Base-by-base conservation (phyloP, 2,888 invertebrate genomes). In the Drosophila incognita region DNA sequence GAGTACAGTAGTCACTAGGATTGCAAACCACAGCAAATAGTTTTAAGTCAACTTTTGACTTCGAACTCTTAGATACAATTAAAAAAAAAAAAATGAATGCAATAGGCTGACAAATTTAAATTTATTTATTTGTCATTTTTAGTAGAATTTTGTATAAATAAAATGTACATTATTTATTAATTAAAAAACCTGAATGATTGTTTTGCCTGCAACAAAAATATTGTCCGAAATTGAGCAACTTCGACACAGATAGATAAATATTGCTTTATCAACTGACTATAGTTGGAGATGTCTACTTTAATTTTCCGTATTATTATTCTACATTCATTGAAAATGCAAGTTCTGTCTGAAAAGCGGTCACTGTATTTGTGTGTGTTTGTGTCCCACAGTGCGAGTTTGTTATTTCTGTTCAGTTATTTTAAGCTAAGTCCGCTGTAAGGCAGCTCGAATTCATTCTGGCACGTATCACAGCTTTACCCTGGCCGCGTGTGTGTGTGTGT, bases 391-490 rank as follows among this genome's bases (percentile, higher is more conserved):
- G 53, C 53, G 69, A 46, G 56, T 68, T 69, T 54, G 59, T 13
- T 61, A 52, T 72, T 64, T 74, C 60, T 46, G 66, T 75, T 75
- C 84, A 90, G 82, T 87, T 87, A 78, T 81, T 88, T 89, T 71
- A 76, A 79, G 76, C 74, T 71, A 87, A 87, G 90, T 87, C 82
- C 71, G 62, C 70, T 69, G 74, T 75, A 80, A 83, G 72, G 73
- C 87, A 74, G 60, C 56, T 74, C 68, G 70, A 79, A 76, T 69
- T 79, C 66, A 81, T 65, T 18, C 71, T 73, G 73, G 87, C 90
- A 87, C 87, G 90, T 87, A 81, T 38, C 53, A 53, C 35, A 59
- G 53, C 40, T 71, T 29, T 42, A 48, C 35, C 6, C 33, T 53
- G n/a, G 36, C 13, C 24, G 6, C 21, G 29, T 52, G 13, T 60